Evolutionary conservation across 1,140 invertebrate species (phyloP), one percentile per base, ranked within the genome.

Genomic region (Helicorthomorpha holstii): DNA sequence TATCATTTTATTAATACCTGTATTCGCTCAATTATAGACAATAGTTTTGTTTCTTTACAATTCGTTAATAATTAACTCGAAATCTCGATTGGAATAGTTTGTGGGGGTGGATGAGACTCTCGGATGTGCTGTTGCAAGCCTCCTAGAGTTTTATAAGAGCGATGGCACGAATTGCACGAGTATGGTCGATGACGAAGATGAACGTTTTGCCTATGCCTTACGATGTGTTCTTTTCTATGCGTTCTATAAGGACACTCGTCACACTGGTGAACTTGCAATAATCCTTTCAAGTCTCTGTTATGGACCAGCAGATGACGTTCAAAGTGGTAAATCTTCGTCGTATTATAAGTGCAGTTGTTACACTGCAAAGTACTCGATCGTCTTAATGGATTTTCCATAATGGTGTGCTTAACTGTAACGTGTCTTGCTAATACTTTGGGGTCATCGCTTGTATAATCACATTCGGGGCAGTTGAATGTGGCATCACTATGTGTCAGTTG

Each of bases 401-500:
- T 51, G 21, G 22, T 25, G 27, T 56, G 55, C 42, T 48, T 56
- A 24, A 54, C 23, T 34, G 34, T 53, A 10, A 49, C 16, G 21
- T 56, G 55, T 25, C 49, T 41, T n/a, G 26, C 23, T 2, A 56
- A 49, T 23, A 50, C 44, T 25, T 56, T 56, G 25, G 45, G 23
- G 10, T 56, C 49, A 41, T 56, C 50, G 22, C 55, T 53, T n/a
- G 52, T n/a, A 47, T 56, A 56, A 19, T 24, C 22, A 47, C 54
- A 58, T 16, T 58, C 12, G 22, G 26, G 16, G 26, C 63, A 66
- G 24, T 49, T 53, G 27, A 61, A 51, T 1, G 61, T 34, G n/a
- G 52, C 46, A 14, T 48, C 46, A 27, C 63, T 65, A 48, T 67
- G 66, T 2, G 51, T 54, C 22, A 64, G 53, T 54, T 66, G 58